These are phyloP conservation scores for Pao palembangensis DNA, from an alignment of 2,113 vertebrate species.

Conservation along the genomic window DNA sequence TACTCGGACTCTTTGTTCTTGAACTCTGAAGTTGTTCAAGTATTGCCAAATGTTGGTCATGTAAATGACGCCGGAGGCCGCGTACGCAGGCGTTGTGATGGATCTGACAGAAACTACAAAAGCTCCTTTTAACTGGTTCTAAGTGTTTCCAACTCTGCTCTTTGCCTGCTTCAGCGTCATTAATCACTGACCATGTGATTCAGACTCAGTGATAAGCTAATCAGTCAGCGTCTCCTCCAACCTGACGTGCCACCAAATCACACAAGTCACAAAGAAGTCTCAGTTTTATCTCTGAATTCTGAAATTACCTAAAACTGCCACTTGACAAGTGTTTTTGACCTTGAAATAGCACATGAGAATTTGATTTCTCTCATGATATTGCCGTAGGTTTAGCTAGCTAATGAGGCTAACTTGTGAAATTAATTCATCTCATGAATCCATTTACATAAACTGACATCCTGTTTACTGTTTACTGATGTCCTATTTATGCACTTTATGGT, in stretches of 20 bases:
- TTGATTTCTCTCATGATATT: no score
- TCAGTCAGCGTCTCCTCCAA: conserved; percentile 23
- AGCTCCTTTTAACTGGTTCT: not conserved
- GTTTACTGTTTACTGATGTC: no score
- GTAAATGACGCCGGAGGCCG: conserved; percentile 3
- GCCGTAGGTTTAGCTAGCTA: no score
- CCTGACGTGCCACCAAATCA: not conserved
- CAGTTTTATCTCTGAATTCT: not conserved
- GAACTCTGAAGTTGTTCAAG: conserved; percentile 14
- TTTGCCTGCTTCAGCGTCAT: conserved; percentile 20
- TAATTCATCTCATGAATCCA: no score
- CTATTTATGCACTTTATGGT: no score
- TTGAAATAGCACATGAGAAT: no score
- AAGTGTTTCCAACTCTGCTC: conserved; percentile 27
- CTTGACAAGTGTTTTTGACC: no score
- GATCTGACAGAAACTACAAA: not conserved
- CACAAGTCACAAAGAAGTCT: conserved; percentile 5
- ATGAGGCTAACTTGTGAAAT: no score
- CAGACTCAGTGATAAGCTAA: conserved; percentile 40
- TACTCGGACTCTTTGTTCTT: conserved; percentile 33
- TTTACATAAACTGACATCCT: no score
- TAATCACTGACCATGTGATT: conserved; percentile 41
- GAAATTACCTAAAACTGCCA: no score
- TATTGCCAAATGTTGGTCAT: conserved; percentile 4
- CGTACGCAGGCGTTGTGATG: not conserved